Evolutionary conservation across 2,888 invertebrate genomes (phyloP).

Genomic region (Tanypteryx hageni): DNA sequence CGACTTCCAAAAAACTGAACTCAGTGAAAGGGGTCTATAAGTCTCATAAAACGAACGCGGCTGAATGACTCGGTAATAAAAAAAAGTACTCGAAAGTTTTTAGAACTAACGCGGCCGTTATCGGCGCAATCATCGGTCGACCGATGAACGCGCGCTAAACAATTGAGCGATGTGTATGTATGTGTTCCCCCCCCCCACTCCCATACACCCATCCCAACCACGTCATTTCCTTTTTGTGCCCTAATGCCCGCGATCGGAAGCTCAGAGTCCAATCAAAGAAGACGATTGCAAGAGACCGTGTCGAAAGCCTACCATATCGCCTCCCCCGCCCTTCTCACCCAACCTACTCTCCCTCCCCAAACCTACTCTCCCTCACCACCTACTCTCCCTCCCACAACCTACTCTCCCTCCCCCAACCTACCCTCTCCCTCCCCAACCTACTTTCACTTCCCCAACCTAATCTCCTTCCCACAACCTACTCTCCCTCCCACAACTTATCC

Average conservation of each 20-base stretch:
- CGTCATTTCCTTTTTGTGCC: not conserved
- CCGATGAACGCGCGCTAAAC: not conserved
- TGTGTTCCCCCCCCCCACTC: too few species aligned
- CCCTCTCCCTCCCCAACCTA: not conserved
- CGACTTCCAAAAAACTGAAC: not conserved
- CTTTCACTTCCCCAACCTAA: not conserved
- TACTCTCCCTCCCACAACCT: too few species aligned
- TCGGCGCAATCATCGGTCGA: not conserved
- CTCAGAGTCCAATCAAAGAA: conserved; percentile 39
- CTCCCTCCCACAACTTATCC: too few species aligned
- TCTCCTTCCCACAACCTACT: not conserved
- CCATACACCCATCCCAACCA: not conserved
- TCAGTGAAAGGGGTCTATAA: not conserved
- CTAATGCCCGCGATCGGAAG: conserved; percentile 26
- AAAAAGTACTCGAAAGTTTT: not conserved
- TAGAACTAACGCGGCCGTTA: not conserved
- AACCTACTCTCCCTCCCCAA: not conserved
- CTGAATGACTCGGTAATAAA: conserved; percentile 9
- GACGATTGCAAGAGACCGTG: not conserved
- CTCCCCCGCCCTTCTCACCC: too few species aligned
- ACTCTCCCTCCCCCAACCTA: not conserved
- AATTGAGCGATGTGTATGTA: not conserved
- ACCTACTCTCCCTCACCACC: too few species aligned
- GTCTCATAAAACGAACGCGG: too few species aligned
- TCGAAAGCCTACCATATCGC: not conserved